These are phyloP conservation scores for Noctua fimbriata DNA, from an alignment of 2,888 invertebrate genomes.

Conservation along the genomic window DNA sequence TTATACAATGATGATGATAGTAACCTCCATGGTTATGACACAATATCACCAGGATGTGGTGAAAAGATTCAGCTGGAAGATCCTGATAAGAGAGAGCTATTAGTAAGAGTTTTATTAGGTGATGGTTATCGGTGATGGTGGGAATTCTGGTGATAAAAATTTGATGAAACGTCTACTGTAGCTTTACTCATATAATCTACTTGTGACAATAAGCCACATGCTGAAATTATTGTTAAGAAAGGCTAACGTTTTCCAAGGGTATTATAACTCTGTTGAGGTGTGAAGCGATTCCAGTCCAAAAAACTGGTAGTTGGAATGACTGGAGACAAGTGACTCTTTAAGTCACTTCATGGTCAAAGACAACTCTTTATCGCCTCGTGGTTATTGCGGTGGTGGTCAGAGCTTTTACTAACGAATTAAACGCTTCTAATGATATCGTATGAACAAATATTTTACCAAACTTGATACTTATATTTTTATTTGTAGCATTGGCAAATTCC, in stretches of 20 bases:
- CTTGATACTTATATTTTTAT: constrained; percentile 3
- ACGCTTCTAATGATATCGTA: background rate
- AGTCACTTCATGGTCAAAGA: background rate
- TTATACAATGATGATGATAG: constrained; percentile 62
- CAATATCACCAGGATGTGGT: constrained; percentile 81
- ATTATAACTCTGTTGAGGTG: background rate
- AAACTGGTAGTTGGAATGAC: background rate
- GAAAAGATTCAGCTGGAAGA: constrained; percentile 84
- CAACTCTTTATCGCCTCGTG: background rate
- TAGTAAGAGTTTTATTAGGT: constrained; percentile 77
- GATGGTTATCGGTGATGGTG: constrained; percentile 50
- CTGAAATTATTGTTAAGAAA: background rate
- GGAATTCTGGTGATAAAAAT: constrained; percentile 4
- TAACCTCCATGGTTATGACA: constrained; percentile 82
- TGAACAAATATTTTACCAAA: background rate
- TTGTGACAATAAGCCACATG: background rate
- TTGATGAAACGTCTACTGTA: background rate
- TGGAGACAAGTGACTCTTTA: background rate
- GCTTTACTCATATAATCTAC: background rate
- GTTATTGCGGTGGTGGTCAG: background rate
- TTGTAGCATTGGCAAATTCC: constrained; percentile 99
- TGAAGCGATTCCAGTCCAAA: background rate
- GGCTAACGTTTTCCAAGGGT: background rate
- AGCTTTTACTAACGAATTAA: background rate
- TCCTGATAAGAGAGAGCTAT: constrained; percentile 82